Base-by-base conservation (phyloP, 2,113 vertebrate genomes). In the Cyanocitta stelleri region DNA sequence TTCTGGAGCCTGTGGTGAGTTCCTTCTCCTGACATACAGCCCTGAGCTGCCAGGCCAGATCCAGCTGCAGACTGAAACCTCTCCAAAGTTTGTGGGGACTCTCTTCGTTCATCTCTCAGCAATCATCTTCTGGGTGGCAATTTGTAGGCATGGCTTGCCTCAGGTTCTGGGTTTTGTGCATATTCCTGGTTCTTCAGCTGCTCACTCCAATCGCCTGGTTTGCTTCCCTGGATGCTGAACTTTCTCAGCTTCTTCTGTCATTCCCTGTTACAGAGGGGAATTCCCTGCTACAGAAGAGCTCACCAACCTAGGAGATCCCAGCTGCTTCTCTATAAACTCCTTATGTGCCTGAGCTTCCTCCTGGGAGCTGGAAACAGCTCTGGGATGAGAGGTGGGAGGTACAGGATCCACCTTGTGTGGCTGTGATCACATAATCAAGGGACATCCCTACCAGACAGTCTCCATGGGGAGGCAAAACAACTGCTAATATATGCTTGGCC, bases 61-160 rank as follows among this genome's bases (percentile, higher is more conserved):
- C 16, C 41, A 83, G 54, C 13, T 88, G 39, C 15, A n/a, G 44
- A 10, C 0, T 14, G 33, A 61, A 83, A 37, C 44, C 23, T 69
- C 22, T 35, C 54, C 48, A 30, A 51, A 85, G 52, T 18, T 79
- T 0, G 0, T 19, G 26, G 26, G n/a, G 39, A 29, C 11, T 62
- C 49, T 56, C 16, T 66, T 51, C 2, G 0, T 63, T 77, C 23
- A 15, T 20, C 15, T 54, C 51, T 49, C 48, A 43, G 33, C 16
- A 55, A 4, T 0, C 46, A 15, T 6, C 3, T 56, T 43, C 11
- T 54, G 66, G 18, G 3, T 39, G 30, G 33, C 9, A 33, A 1
- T 11, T 90, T 56, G 59, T 16, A 33, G 35, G 33, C 39, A 43
- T 0, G 1, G 5, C 9, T 48, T 72, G 16, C 33, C 35, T 77